phyloP scores from a whole-genome alignment of 2,113 vertebrate genomes.

The Gymnogyps californianus region DNA sequence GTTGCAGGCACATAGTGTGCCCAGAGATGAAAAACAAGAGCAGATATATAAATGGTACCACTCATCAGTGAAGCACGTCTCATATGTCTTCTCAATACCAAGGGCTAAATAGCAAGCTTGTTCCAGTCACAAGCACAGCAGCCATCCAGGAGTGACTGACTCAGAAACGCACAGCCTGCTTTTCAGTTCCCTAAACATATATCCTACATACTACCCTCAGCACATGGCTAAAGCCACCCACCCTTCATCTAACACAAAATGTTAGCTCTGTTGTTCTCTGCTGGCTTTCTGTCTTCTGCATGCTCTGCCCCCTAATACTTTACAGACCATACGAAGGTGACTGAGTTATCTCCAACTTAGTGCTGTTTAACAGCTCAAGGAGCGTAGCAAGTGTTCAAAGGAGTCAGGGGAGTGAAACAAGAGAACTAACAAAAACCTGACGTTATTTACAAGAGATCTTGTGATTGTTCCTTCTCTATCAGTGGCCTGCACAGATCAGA shows the following conservation, averaged over 20 bases:
- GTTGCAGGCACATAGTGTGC: neutral
- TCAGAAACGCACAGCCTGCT: neutral
- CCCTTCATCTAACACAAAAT: neutral
- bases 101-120: neutral
- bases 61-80: conserved; percentile 16
- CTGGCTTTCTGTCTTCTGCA: neutral
- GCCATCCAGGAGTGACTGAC: neutral
- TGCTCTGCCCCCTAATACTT: neutral
- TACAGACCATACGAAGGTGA: neutral
- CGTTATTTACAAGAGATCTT: neutral
- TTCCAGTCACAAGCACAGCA: conserved; percentile 28
- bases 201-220: neutral
- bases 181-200: neutral
- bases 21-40: conserved; percentile 16
- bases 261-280: neutral
- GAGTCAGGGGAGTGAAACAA: neutral
- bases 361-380: neutral
- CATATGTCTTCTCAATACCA: conserved; percentile 31
- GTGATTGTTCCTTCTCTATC: neutral
- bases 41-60: conserved; percentile 4
- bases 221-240: neutral
- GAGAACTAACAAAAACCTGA: neutral
- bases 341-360: neutral
- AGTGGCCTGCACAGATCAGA: neutral
- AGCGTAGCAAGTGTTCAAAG: neutral